Conservation (phyloP, 2,888 invertebrate genomes). For the Rutpela maculata region DNA sequence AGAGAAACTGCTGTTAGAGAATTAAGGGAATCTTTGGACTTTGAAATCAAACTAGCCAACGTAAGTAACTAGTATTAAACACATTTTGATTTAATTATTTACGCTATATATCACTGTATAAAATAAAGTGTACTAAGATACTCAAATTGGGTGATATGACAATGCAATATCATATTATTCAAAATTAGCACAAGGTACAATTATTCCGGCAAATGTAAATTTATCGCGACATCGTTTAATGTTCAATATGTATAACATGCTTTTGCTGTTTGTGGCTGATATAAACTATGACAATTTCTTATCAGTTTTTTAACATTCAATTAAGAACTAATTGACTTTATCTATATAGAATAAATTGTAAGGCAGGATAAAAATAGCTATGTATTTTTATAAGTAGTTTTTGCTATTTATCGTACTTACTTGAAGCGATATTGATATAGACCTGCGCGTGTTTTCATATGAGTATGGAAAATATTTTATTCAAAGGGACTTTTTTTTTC, state of each 20-base stretch:
- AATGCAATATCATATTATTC: not conserved
- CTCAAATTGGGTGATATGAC: not conserved
- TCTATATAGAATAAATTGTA: too few species aligned
- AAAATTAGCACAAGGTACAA: conserved; percentile 18
- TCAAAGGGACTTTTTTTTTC: too few species aligned
- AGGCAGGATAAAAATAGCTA: too few species aligned
- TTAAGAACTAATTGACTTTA: not conserved
- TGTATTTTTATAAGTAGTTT: too few species aligned
- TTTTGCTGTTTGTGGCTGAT: conserved; percentile 5
- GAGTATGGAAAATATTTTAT: too few species aligned
- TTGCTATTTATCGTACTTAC: too few species aligned
- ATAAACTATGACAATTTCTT: conserved; percentile 8
- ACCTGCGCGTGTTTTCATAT: too few species aligned
- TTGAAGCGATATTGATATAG: too few species aligned
- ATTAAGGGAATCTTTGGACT: conserved; percentile 86
- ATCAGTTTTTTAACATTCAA: conserved; percentile 3
- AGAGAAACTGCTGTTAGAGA: conserved; percentile 81
- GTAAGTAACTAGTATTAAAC: conserved; percentile 77
- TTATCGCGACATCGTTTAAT: conserved; percentile 21
- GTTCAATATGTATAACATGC: conserved; percentile 7
- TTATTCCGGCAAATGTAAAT: conserved; percentile 22
- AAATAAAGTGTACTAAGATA: not conserved
- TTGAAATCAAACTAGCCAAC: conserved; percentile 93
- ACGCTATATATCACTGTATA: not conserved
- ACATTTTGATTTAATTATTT: conserved; percentile 5